These are phyloP conservation scores for Scomber colias DNA, from an alignment of 2,113 vertebrate genomes.

Conservation along the genomic window DNA sequence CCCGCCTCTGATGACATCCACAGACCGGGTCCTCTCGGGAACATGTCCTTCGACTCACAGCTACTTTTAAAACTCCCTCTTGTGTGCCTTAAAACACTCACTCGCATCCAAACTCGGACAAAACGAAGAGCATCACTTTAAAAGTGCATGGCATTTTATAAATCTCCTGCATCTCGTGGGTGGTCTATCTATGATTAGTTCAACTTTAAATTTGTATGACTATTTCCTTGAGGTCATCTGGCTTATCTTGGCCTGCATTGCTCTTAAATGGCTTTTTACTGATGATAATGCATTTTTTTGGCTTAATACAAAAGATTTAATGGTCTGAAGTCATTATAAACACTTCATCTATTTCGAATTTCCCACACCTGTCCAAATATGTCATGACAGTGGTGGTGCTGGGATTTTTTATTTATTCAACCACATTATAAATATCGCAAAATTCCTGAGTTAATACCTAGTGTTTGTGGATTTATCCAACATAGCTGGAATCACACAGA, in stretches of 20 bases:
- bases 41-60: slow-evolving; percentile 58
- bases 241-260: slow-evolving; percentile 29
- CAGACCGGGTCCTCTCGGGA: slow-evolving; percentile 69
- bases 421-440: slow-evolving; percentile 55
- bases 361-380: slow-evolving; percentile 68
- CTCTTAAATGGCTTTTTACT: slow-evolving; percentile 21
- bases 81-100: slow-evolving; percentile 44
- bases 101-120: slow-evolving; percentile 23
- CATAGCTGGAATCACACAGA: slow-evolving; percentile 18
- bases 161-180: slow-evolving; percentile 36
- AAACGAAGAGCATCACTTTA: neutral
- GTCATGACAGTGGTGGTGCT: slow-evolving; percentile 18
- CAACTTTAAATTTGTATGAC: slow-evolving; percentile 29
- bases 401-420: slow-evolving; percentile 51
- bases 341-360: slow-evolving; percentile 55
- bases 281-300: slow-evolving; percentile 27
- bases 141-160: neutral
- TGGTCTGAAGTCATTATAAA: slow-evolving; percentile 44
- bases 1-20: slow-evolving; percentile 78
- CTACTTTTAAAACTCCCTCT: slow-evolving; percentile 52
- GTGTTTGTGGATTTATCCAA: slow-evolving; percentile 48
- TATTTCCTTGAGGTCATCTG: slow-evolving; percentile 15
- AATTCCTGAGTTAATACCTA: slow-evolving; percentile 55
- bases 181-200: slow-evolving; percentile 63
- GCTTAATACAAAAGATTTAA: slow-evolving; percentile 45